Evolutionary conservation across 2,888 invertebrate species (phyloP).

Genomic region (Axea sp.): DNA sequence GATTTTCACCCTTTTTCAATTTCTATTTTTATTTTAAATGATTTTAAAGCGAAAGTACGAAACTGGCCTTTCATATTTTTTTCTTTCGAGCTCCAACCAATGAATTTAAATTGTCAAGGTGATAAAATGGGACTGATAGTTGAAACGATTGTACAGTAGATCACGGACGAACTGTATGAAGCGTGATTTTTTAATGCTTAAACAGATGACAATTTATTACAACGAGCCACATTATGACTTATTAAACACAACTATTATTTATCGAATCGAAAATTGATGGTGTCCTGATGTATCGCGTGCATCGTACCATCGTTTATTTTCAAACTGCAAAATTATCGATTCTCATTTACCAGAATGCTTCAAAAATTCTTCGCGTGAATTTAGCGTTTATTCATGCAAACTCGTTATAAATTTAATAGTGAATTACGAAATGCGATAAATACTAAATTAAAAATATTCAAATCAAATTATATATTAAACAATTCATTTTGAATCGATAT

Average conservation of each 20-base stretch:
- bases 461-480: too few relatives aligned
- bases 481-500: too few relatives aligned
- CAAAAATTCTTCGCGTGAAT: too few relatives aligned
- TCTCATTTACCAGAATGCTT: too few relatives aligned
- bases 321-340: constrained; percentile 7
- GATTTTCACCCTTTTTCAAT: too few relatives aligned
- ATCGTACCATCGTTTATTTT: background rate
- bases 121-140: constrained; percentile 15
- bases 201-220: constrained; percentile 25
- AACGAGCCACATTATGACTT: constrained; percentile 18
- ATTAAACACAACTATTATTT: constrained; percentile 17
- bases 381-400: too few relatives aligned
- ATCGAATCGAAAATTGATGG: constrained; percentile 17
- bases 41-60: too few relatives aligned
- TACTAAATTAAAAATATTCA: too few relatives aligned
- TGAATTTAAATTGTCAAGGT: constrained; percentile 1
- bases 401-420: background rate
- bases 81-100: too few relatives aligned
- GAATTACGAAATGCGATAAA: too few relatives aligned
- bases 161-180: constrained; percentile 15
- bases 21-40: too few relatives aligned
- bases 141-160: constrained; percentile 10
- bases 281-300: constrained; percentile 14
- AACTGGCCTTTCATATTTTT: too few relatives aligned
- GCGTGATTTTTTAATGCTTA: constrained; percentile 14